Evolutionary conservation across 2,888 invertebrate genomes (phyloP).

Genomic region (Cataglyphis livida): DNA sequence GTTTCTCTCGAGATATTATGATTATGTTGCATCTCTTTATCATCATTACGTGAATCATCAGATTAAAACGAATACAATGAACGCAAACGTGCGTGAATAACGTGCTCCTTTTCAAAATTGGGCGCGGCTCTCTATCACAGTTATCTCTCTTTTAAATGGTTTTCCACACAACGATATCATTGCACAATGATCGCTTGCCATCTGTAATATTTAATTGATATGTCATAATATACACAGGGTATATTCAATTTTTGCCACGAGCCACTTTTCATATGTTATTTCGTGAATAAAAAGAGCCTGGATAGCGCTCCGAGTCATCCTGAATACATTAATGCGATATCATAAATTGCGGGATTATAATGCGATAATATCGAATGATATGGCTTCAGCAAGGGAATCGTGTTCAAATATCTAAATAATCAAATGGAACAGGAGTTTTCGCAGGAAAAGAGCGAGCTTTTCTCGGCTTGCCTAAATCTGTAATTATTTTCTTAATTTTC

Average conservation of each 20-base stretch:
- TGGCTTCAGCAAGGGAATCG: constrained; percentile 15
- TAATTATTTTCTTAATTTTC: constrained; percentile 40
- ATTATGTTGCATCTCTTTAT: constrained; percentile 28
- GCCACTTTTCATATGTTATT: too few relatives aligned
- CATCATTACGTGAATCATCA: constrained; percentile 15
- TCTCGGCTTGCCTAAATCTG: constrained; percentile 39
- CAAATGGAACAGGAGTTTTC: constrained; percentile 25
- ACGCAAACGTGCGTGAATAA: constrained; percentile 37
- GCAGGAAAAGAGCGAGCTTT: constrained; percentile 39
- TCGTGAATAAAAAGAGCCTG: background rate
- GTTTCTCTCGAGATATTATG: constrained; percentile 16
- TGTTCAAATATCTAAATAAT: constrained; percentile 8
- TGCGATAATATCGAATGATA: constrained; percentile 18
- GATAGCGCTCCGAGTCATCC: background rate
- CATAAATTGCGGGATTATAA: background rate
- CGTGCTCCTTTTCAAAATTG: constrained; percentile 25
- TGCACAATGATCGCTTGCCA: constrained; percentile 4
- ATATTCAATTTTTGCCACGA: background rate
- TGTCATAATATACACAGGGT: constrained; percentile 11
- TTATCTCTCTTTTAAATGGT: constrained; percentile 18
- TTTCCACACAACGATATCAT: background rate
- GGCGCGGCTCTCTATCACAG: constrained; percentile 51
- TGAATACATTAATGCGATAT: background rate
- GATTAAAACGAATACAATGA: constrained; percentile 32
- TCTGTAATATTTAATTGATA: constrained; percentile 29